Percentiles rank a stretch among this genome's conserved stretches.
phyloP scores from a whole-genome alignment of 2,888 invertebrate species.

The Pecten maximus region DNA sequence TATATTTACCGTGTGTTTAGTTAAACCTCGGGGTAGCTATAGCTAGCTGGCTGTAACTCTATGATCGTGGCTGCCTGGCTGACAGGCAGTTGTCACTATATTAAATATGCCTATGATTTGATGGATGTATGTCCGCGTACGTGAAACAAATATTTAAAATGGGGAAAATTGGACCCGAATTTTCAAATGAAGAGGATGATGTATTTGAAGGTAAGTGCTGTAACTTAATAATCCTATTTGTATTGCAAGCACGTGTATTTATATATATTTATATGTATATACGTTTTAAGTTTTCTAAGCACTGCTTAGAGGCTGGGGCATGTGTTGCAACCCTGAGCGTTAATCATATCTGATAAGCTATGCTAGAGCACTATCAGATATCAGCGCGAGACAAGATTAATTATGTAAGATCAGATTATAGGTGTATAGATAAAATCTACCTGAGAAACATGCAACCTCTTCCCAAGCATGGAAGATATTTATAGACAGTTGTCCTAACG shows the following conservation, averaged over 20 bases:
- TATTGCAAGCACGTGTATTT: neutral
- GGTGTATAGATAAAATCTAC: no score
- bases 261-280: neutral
- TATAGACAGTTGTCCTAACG: no score
- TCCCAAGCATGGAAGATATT: no score
- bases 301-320: neutral
- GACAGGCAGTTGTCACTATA: neutral
- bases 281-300: neutral
- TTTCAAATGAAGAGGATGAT: neutral
- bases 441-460: no score
- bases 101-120: neutral
- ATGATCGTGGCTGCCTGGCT: neutral
- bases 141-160: neutral
- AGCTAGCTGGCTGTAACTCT: neutral
- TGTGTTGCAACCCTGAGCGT: no score
- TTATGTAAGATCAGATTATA: no score
- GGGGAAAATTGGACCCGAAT: conserved; percentile 33
- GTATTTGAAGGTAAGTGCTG: neutral
- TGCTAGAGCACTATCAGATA: neutral
- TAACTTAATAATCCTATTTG: neutral
- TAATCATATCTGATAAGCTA: no score
- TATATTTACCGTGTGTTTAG: neutral
- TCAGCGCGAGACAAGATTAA: neutral
- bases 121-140: conserved; percentile 6
- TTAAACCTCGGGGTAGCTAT: neutral